A percentile compares a stretch with the other conserved stretches of the same genome.
phyloP scores from a whole-genome alignment of 1,140 invertebrate genomes.

The Ooceraea biroi region DNA sequence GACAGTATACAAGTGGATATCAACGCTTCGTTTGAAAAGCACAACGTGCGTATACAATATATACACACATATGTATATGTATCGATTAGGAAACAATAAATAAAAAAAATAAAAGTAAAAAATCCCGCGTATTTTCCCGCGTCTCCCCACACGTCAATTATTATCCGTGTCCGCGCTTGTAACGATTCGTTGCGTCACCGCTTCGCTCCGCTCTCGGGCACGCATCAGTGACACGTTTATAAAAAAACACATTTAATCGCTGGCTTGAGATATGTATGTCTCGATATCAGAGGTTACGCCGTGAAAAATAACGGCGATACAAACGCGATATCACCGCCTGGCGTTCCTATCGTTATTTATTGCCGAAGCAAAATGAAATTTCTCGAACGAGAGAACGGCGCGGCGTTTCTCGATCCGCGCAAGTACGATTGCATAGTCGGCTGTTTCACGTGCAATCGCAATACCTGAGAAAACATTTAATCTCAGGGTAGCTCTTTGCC shows the following conservation, averaged over 20 bases:
- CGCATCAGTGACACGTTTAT: slow-evolving; percentile 55
- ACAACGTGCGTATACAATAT: background rate
- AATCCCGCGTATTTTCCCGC: slow-evolving; percentile 34
- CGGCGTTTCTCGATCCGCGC: background rate
- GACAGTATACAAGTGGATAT: slow-evolving; percentile 43
- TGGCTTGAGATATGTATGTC: slow-evolving; percentile 57
- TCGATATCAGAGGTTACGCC: slow-evolving; percentile 60
- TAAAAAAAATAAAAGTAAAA: slow-evolving; percentile 46
- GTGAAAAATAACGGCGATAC: slow-evolving; percentile 50
- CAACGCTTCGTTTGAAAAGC: slow-evolving; percentile 35
- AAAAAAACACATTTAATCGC: slow-evolving; percentile 69
- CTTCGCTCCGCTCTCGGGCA: slow-evolving; percentile 38
- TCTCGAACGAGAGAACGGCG: background rate
- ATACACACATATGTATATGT: background rate
- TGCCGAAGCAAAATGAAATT: slow-evolving; percentile 33
- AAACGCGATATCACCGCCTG: slow-evolving; percentile 39
- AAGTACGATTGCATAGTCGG: slow-evolving; percentile 4
- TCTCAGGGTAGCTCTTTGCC: background rate
- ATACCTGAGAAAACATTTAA: background rate
- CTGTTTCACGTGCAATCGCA: background rate
- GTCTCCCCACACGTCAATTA: slow-evolving; percentile 55
- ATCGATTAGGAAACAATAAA: slow-evolving; percentile 55
- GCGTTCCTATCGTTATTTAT: slow-evolving; percentile 45
- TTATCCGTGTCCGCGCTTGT: slow-evolving; percentile 54
- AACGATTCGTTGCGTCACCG: slow-evolving; percentile 45